Evolutionary conservation across 2,113 vertebrate species (phyloP).

Genomic region (Pithys albifrons): DNA sequence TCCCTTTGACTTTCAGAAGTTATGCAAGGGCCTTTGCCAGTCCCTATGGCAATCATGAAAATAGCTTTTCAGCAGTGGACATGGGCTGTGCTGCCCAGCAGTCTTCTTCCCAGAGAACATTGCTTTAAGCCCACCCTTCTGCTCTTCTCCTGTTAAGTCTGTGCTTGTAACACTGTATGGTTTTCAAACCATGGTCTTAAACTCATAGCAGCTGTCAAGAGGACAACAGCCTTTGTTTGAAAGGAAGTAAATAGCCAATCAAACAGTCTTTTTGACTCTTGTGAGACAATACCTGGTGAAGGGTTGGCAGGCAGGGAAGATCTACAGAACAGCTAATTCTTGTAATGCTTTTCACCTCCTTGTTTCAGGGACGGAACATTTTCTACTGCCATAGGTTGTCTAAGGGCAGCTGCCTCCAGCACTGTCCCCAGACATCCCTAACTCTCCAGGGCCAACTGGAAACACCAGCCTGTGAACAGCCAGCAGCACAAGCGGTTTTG

Average conservation of each 20-base stretch:
- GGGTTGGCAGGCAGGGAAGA: not conserved
- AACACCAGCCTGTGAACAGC: not conserved
- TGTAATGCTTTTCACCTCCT: not conserved
- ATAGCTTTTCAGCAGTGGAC: not conserved
- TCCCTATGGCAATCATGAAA: not conserved
- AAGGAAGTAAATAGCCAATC: not conserved
- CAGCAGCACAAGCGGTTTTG: not conserved
- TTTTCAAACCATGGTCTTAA: not conserved
- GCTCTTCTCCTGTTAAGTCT: not conserved
- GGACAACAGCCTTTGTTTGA: not conserved
- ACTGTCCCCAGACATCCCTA: not conserved
- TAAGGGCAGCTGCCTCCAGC: not conserved
- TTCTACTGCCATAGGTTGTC: not conserved
- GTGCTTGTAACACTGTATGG: not conserved
- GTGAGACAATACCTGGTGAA: not conserved
- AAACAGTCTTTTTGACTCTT: not conserved
- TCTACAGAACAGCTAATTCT: not conserved
- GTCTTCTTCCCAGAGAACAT: not conserved
- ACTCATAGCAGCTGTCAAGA: not conserved
- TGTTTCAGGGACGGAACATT: not conserved
- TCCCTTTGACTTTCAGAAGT: not conserved
- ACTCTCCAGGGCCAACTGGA: not conserved
- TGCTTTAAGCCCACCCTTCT: not conserved
- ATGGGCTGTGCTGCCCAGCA: rapidly evolving
- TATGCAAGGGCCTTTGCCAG: not conserved